Conservation (phyloP, 1,140 invertebrate species). For the Bombus vancouverensis region DNA sequence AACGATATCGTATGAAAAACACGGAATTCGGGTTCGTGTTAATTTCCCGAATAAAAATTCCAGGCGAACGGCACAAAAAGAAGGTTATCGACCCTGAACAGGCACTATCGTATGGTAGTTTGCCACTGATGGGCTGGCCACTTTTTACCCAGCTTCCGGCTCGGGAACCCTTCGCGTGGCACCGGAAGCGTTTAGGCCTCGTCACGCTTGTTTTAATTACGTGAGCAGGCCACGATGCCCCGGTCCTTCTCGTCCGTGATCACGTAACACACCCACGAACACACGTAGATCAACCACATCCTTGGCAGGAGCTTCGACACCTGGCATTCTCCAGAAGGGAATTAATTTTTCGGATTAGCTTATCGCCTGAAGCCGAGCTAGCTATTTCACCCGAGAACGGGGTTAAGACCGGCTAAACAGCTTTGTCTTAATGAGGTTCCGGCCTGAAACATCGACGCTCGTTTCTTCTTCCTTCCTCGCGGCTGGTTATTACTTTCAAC, state of each 20-base stretch:
- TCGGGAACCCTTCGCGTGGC: slow-evolving; percentile 56
- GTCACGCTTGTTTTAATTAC: slow-evolving; percentile 80
- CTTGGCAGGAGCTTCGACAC: slow-evolving; percentile 67
- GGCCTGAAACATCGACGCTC: slow-evolving; percentile 56
- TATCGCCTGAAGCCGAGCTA: slow-evolving; percentile 75
- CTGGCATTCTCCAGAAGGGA: slow-evolving; percentile 74
- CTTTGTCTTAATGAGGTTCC: slow-evolving; percentile 77
- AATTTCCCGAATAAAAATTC: not conserved
- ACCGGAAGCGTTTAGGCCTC: slow-evolving; percentile 79
- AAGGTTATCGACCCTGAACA: slow-evolving; percentile 57
- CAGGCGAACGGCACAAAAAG: not conserved
- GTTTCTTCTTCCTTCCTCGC: slow-evolving; percentile 30
- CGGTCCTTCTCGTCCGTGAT: slow-evolving; percentile 29
- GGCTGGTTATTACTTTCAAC: not conserved
- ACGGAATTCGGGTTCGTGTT: not conserved
- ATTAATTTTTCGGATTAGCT: slow-evolving; percentile 82
- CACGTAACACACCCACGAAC: slow-evolving; percentile 22
- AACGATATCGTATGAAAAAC: not conserved
- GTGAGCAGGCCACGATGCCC: slow-evolving; percentile 45
- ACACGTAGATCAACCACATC: not conserved
- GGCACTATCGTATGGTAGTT: slow-evolving; percentile 43
- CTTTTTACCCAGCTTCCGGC: slow-evolving; percentile 75
- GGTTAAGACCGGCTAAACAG: slow-evolving; percentile 76
- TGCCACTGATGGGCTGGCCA: slow-evolving; percentile 33
- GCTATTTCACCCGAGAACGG: slow-evolving; percentile 67